Base-by-base conservation (phyloP, 2,113 vertebrate species). In the Ciconia boyciana region DNA sequence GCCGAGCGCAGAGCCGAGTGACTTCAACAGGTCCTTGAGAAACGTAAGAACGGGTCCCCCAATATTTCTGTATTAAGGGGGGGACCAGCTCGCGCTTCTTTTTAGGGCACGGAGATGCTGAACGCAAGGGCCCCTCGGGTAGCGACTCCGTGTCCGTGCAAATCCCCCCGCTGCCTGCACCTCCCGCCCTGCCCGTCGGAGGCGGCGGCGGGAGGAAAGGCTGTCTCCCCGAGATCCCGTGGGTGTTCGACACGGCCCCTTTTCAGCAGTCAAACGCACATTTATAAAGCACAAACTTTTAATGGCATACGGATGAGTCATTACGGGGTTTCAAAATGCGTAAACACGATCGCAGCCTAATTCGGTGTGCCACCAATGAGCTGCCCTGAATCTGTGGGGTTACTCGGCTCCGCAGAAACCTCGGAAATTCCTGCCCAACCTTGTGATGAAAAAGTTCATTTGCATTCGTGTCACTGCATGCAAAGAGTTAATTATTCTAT, bases 291-390 rank as follows among this genome's bases (percentile, higher is more conserved):
- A 24, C 93, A 92, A 78, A 83, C 87, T 91, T 90, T 68, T 93
- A 83, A 77, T 69, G 88, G 98, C 98, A 89, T 90, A 94, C 75
- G 82, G 96, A 93, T 98, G 98, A 99, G 92, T 99, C 98, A 99
- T 97, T 93, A 76, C 34, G n/a, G 92, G 95, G 75, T 98, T 98
- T 98, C 98, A 97, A 97, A 98, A 98, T 97, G 97, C 97, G 97
- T 98, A 95, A 97, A 98, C 95, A 93, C 51, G 98, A 98, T 97
- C 97, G 87, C 95, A 97, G 98, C 96, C 97, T 97, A 97, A 98
- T 94, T 96, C 58, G 57, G 93, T 76, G 94, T 93, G 97, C 91
- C 92, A 91, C 89, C 46, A 0, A 17, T 7, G 41, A 79, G 69
- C 92, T 75, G 16, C 94, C 84, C 80, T 58, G 71, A 52, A 41